A percentile compares a stretch with the other conserved stretches of the same genome.
Evolutionary conservation across 2,113 vertebrate genomes (phyloP).

Genomic region (Epinephelus cyanopodus): DNA sequence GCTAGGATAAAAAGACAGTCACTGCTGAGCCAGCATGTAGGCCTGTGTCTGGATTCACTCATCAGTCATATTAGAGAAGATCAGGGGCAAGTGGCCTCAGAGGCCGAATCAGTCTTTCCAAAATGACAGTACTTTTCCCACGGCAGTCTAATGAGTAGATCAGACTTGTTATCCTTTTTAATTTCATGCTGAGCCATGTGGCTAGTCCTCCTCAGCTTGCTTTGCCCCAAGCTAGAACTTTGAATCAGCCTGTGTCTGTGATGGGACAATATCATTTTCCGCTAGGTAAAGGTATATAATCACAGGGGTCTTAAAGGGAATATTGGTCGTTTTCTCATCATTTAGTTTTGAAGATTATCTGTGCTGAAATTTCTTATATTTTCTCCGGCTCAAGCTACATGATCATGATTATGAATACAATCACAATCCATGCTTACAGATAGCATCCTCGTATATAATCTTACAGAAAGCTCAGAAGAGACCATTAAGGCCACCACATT

Average conservation of each 20-base stretch:
- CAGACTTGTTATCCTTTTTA: conserved; percentile 67
- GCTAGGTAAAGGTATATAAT: conserved; percentile 43
- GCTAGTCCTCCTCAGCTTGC: conserved; percentile 35
- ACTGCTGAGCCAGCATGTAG: conserved; percentile 35
- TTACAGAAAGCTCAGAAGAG: background rate
- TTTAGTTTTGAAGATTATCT: conserved; percentile 7
- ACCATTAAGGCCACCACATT: background rate
- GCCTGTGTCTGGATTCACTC: conserved; percentile 21
- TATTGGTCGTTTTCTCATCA: background rate
- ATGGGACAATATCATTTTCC: conserved; percentile 35
- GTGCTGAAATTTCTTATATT: background rate
- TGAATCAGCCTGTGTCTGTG: conserved; percentile 41
- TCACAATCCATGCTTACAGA: background rate
- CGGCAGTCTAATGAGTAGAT: conserved; percentile 54
- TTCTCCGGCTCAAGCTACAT: background rate
- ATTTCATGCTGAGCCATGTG: conserved; percentile 60
- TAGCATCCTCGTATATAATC: background rate
- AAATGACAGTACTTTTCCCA: conserved; percentile 53
- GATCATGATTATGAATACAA: background rate
- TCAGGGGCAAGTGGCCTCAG: conserved; percentile 43
- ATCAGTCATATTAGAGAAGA: conserved; percentile 47
- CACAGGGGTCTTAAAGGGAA: conserved; percentile 4
- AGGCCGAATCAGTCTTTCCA: conserved; percentile 20
- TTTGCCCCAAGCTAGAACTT: conserved; percentile 41
- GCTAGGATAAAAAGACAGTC: conserved; percentile 40